phyloP scores from a whole-genome alignment of 2,888 invertebrate genomes.

The Phaonia tiefii region DNA sequence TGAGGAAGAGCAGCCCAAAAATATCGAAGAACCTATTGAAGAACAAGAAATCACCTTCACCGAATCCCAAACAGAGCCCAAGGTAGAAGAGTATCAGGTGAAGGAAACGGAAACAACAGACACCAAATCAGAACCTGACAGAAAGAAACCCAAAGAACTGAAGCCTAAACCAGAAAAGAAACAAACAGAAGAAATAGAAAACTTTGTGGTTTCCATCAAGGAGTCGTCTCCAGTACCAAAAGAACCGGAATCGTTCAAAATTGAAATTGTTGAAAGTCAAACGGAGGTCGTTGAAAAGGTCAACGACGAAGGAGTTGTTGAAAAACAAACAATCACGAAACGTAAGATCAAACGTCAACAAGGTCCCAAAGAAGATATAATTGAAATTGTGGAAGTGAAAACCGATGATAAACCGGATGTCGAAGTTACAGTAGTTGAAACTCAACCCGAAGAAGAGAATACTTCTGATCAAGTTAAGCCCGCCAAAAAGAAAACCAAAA shows the following conservation, averaged over 20 bases:
- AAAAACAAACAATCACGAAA: conserved; percentile 79
- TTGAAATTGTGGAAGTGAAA: conserved; percentile 78
- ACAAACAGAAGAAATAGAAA: conserved; percentile 69
- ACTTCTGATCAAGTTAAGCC: conserved; percentile 74
- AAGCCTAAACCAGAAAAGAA: conserved; percentile 45
- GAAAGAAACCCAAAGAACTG: conserved; percentile 63
- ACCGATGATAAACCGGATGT: conserved; percentile 77
- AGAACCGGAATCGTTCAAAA: conserved; percentile 55
- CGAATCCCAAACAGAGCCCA: conserved; percentile 66
- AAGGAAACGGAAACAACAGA: conserved; percentile 53
- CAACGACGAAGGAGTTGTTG: conserved; percentile 76
- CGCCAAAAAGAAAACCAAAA: conserved; percentile 76
- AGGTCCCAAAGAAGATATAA: conserved; percentile 77
- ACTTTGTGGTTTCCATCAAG: conserved; percentile 80
- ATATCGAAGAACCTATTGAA: conserved; percentile 45
- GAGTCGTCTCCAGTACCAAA: conserved; percentile 73
- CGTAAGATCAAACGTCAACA: conserved; percentile 79
- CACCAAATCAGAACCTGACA: conserved; percentile 67
- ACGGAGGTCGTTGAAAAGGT: conserved; percentile 64
- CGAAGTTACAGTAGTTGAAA: conserved; percentile 75
- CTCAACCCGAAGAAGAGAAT: conserved; percentile 73
- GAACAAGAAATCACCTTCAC: conserved; percentile 46
- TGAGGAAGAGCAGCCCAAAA: conserved; percentile 67
- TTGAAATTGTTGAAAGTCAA: conserved; percentile 67
- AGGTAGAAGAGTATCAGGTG: conserved; percentile 63